phyloP scores from a whole-genome alignment of 2,888 invertebrate genomes.

The Anthrax anthrax region DNA sequence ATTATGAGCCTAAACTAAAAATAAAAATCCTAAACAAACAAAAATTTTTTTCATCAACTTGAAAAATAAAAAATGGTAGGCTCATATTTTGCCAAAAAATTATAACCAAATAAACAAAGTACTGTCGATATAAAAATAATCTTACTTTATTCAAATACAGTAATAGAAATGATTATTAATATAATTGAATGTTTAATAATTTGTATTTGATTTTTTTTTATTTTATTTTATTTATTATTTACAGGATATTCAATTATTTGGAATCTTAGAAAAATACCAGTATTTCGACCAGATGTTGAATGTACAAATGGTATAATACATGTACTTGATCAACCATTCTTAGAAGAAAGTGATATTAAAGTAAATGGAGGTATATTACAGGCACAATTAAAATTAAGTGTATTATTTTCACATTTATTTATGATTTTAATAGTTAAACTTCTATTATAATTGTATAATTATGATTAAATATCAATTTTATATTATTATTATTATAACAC shows the following conservation, averaged over 20 bases:
- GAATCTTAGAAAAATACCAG: slow-evolving; percentile 70
- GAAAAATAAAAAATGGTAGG: too few relatives aligned
- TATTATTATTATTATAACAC: slow-evolving; percentile 3
- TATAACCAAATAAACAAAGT: too few relatives aligned
- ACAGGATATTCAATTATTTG: slow-evolving; percentile 72
- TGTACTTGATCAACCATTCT: slow-evolving; percentile 77
- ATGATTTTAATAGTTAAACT: slow-evolving; percentile 32
- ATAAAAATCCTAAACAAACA: too few relatives aligned
- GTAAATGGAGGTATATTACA: slow-evolving; percentile 37
- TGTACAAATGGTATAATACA: slow-evolving; percentile 94
- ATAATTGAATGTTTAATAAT: too few relatives aligned
- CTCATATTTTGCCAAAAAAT: too few relatives aligned
- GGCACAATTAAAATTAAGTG: slow-evolving; percentile 28
- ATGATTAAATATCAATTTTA: slow-evolving; percentile 3
- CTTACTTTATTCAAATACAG: too few relatives aligned
- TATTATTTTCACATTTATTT: slow-evolving; percentile 32
- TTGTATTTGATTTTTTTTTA: background rate
- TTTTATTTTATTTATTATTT: slow-evolving; percentile 17
- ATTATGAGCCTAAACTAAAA: too few relatives aligned
- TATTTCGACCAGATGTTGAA: slow-evolving; percentile 82
- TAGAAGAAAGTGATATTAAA: slow-evolving; percentile 68
- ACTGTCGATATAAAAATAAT: too few relatives aligned
- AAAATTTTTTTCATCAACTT: too few relatives aligned
- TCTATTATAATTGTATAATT: slow-evolving; percentile 23
- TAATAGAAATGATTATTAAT: too few relatives aligned